Conservation (phyloP, 2,113 vertebrate species). For the Anseranas semipalmata region DNA sequence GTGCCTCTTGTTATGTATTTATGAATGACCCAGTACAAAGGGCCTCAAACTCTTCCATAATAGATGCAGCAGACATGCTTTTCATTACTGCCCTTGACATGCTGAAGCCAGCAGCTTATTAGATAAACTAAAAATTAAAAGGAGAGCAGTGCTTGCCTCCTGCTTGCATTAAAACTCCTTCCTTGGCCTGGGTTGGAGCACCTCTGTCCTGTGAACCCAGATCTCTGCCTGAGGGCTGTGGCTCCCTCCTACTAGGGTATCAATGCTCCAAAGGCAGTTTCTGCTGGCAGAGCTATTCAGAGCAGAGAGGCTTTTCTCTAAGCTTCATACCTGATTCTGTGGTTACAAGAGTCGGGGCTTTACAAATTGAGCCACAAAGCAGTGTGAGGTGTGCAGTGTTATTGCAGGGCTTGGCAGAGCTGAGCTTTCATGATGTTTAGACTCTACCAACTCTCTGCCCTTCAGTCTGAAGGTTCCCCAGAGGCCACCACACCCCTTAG, state of each 20-base stretch:
- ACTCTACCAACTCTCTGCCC: not conserved
- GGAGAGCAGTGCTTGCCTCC: not conserved
- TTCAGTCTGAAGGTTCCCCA: not conserved
- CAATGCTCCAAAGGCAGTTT: not conserved
- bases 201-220: not conserved
- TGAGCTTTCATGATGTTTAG: not conserved
- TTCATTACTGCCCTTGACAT: not conserved
- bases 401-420: not conserved
- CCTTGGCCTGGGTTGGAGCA: not conserved
- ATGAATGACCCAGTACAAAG: not conserved
- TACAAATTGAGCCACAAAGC: not conserved
- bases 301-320: not conserved
- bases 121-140: not conserved
- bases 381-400: not conserved
- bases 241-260: not conserved
- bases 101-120: not conserved
- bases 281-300: not conserved
- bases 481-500: too few species aligned
- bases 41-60: not conserved
- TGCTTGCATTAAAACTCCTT: not conserved
- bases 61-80: not conserved
- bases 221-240: not conserved
- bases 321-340: not conserved
- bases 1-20: not conserved
- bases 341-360: not conserved